phyloP scores from a whole-genome alignment of 2,797 vertebrate genomes.

The Melanotaenia nigrans region DNA sequence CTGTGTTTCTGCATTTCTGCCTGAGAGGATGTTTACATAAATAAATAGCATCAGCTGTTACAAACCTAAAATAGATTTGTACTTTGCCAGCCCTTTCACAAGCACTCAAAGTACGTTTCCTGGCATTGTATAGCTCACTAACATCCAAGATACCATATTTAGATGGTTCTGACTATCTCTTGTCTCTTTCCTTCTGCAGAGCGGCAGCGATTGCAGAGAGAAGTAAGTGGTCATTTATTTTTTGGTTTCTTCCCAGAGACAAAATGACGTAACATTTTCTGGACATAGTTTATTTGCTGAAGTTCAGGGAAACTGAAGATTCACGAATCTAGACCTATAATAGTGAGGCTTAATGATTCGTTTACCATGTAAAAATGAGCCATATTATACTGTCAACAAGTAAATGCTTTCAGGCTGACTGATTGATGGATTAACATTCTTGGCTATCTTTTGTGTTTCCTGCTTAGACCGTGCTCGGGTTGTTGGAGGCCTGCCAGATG shows the following conservation, averaged over 20 bases:
- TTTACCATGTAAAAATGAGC: constrained; percentile 1
- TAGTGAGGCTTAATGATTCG: background rate
- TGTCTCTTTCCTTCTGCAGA: constrained; percentile 82
- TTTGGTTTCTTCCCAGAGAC: constrained; percentile 41
- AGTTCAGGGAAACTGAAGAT: constrained; percentile 2
- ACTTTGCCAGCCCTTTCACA: constrained; percentile 35
- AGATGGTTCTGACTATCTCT: constrained; percentile 68
- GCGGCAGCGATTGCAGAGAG: constrained; percentile 96
- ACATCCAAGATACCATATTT: constrained; percentile 57
- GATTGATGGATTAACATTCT: constrained; percentile 12
- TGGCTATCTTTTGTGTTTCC: constrained; percentile 44
- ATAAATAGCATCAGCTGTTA: constrained; percentile 39
- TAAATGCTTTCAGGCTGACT: constrained; percentile 8
- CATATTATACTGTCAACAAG: background rate
- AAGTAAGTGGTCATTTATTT: constrained; percentile 88
- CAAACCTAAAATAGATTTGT: constrained; percentile 51
- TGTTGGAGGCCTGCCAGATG: constrained; percentile 95
- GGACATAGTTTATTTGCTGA: constrained; percentile 10
- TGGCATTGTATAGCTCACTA: constrained; percentile 57
- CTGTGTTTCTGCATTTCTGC: constrained; percentile 30
- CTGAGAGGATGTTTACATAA: constrained; percentile 50
- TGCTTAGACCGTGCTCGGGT: constrained; percentile 94
- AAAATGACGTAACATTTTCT: constrained; percentile 34
- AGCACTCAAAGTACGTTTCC: constrained; percentile 60
- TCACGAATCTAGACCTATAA: constrained; percentile 5